A percentile compares a stretch with the other conserved stretches of the same genome.
Evolutionary conservation across 53 echinoderm and acorn worm species (phyloP).

Genomic region (Echinometra lucunter): DNA sequence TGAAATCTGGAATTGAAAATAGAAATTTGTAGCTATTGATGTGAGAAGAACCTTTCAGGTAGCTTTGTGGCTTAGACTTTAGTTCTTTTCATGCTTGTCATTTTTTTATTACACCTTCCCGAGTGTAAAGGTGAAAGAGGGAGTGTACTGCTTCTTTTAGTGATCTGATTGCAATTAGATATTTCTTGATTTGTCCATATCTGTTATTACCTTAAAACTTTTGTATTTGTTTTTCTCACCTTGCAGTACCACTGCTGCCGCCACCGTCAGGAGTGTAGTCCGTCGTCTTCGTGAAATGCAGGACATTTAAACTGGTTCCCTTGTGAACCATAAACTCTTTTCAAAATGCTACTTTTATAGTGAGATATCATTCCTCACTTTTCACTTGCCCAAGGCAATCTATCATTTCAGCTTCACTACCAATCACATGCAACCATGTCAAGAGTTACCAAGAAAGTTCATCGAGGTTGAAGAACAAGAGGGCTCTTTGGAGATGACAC

Average conservation of each 20-base stretch:
- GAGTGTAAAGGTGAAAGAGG: no score
- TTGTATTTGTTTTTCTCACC: not conserved
- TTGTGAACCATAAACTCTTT: not conserved
- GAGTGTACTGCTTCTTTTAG: no score
- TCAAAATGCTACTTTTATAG: not conserved
- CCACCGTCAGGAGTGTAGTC: slow-evolving; percentile 93
- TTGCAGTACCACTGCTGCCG: slow-evolving; percentile 95
- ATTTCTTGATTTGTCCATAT: not conserved
- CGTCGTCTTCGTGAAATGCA: slow-evolving; percentile 90
- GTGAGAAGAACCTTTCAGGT: no score
- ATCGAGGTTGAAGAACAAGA: not conserved
- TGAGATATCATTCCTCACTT: not conserved
- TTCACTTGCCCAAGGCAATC: not conserved
- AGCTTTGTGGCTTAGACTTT: no score
- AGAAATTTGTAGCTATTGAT: no score
- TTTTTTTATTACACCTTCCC: no score
- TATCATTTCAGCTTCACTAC: not conserved
- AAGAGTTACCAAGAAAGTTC: not conserved
- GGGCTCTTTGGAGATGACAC: not conserved
- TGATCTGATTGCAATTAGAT: no score
- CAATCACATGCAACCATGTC: not conserved
- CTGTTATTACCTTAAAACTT: not conserved
- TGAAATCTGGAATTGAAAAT: no score
- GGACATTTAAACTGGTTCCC: slow-evolving; percentile 20
- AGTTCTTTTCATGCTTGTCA: no score